Evolutionary conservation across 2,888 invertebrate genomes (phyloP).

Genomic region (Trachelus tabidus): DNA sequence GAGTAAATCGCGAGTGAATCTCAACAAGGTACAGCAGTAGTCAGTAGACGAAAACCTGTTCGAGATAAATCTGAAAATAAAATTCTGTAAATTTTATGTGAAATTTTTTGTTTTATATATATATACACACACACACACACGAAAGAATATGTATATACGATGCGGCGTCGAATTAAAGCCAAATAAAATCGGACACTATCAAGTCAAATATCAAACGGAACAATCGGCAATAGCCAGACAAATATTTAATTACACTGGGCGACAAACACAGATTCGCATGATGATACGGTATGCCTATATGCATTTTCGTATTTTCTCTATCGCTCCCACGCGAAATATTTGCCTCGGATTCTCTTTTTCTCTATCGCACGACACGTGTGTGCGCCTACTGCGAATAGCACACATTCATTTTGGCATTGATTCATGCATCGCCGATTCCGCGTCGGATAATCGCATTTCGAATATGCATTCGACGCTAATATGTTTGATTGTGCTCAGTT

Average conservation of each 20-base stretch:
- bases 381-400: slow-evolving; percentile 34
- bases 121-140: background rate
- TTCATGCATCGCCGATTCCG: slow-evolving; percentile 34
- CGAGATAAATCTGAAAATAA: background rate
- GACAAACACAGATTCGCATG: slow-evolving; percentile 28
- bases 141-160: background rate
- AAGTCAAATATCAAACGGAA: slow-evolving; percentile 38
- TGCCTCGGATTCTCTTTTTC: background rate
- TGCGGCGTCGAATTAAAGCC: background rate
- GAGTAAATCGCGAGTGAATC: background rate
- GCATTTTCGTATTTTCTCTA: background rate
- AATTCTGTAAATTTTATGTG: background rate
- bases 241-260: slow-evolving; percentile 51
- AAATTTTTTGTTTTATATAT: background rate
- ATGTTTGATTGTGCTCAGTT: slow-evolving; percentile 39
- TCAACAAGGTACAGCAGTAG: background rate
- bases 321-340: background rate
- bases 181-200: slow-evolving; percentile 36
- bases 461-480: slow-evolving; percentile 47
- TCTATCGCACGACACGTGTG: background rate
- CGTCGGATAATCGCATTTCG: slow-evolving; percentile 48
- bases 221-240: slow-evolving; percentile 32
- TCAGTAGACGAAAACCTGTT: background rate
- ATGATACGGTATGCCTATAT: background rate
- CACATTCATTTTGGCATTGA: slow-evolving; percentile 36